Percentiles rank a stretch among this genome's conserved stretches.
Evolutionary conservation across 2,797 vertebrate genomes (phyloP).

Genomic region (Eulemur rubriventer): DNA sequence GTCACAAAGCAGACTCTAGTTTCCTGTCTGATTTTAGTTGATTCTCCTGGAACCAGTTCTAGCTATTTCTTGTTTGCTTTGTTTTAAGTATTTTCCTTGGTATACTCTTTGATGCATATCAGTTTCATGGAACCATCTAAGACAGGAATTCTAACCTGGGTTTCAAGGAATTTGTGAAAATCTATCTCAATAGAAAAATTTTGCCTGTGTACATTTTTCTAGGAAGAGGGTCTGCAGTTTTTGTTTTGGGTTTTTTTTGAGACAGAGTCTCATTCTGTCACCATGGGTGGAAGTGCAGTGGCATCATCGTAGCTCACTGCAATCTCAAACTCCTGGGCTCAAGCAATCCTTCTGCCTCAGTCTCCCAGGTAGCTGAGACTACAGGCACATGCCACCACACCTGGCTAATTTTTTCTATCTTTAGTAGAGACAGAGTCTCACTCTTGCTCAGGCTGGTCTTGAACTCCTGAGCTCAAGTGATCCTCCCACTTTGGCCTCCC

Average conservation of each 20-base stretch:
- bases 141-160: neutral
- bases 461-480: too few species aligned
- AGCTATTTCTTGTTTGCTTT: neutral
- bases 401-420: too few species aligned
- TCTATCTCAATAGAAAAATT: neutral
- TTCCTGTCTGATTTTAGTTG: constrained; percentile 16
- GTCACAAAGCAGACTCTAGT: neutral
- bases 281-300: too few species aligned
- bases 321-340: too few species aligned
- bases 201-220: neutral
- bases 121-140: neutral
- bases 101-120: neutral
- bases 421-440: too few species aligned
- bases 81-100: neutral
- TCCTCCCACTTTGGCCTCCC: too few species aligned
- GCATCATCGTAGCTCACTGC: too few species aligned
- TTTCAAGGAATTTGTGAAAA: constrained; percentile 16
- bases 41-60: neutral
- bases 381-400: too few species aligned
- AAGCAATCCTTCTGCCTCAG: too few species aligned
- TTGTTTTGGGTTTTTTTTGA: neutral
- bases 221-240: neutral
- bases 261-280: too few species aligned
- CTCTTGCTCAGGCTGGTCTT: too few species aligned
- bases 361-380: too few species aligned